Evolutionary conservation across 2,888 invertebrate species (phyloP), one percentile per base, ranked within the genome.

Genomic region (Thyatira batis): DNA sequence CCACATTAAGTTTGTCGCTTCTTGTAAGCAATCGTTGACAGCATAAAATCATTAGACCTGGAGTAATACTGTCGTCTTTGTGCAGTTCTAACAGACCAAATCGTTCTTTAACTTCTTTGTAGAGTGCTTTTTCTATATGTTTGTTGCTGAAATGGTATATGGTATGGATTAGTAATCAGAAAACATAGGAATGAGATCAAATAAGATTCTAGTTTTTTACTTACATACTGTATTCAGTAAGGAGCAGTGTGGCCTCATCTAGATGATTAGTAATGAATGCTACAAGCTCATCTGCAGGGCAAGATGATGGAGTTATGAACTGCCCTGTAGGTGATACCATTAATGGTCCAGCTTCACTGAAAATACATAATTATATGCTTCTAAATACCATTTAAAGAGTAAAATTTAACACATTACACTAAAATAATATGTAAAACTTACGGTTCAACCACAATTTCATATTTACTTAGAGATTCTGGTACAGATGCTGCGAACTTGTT

Each of bases 261-360:
- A 97, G 93, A 82, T 98, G 94, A 13, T 94, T 94, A 0, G 95
- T 93, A 49, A 98, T 95, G 80, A 97, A 98, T 71, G 95, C 95
- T 13, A 98, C 94, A 51, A 98, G 91, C 62, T 98, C 94, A 66
- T 95, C 94, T 0, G 97, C 97, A 0, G 98, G 98, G 76, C 98
- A 97, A 0, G 98, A 97, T 0, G 97, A 95, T 11, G 98, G 98
- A 0, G 97, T 96, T 59, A 98, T 97, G 74, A 98, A 96, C 87
- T 98, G 98, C 2, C 98, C 98, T 2, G 97, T 97, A 0, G 98
- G 98, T 10, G 97, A 97, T 25, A 98, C 93, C 96, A 98, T 98
- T 53, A 98, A 80, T 0, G 98, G 98, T 0, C 98, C 98, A 3
- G 98, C 96, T 83, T 98, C 98, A 20, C 98, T 98, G 87, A 17